Percentiles rank a stretch among this genome's conserved stretches.
Evolutionary conservation across 2,797 vertebrate genomes (phyloP).

Genomic region (Coccyzus lansbergi): DNA sequence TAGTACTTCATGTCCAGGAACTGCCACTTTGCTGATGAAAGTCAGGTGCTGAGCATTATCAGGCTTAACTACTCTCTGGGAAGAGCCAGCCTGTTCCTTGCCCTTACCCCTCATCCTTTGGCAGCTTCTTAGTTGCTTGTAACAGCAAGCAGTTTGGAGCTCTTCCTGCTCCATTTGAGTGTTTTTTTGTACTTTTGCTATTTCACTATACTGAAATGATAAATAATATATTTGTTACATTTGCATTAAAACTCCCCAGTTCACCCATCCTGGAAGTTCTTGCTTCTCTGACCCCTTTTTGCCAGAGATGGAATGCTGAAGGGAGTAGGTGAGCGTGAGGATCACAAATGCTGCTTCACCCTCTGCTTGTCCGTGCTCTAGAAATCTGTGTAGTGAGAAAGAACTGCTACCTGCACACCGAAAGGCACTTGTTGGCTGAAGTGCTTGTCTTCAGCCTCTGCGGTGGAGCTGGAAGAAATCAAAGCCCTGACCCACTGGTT

Average conservation of each 20-base stretch:
- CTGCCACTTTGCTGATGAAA: neutral
- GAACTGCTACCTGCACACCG: neutral
- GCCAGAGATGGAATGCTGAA: neutral
- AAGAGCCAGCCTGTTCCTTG: neutral
- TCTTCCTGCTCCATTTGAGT: neutral
- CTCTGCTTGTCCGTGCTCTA: accelerated
- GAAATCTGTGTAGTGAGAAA: accelerated
- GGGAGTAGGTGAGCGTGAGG: neutral
- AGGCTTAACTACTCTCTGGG: neutral
- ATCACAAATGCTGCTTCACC: neutral
- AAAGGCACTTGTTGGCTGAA: neutral
- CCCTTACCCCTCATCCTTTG: neutral
- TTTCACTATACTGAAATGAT: neutral
- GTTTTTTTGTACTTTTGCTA: neutral
- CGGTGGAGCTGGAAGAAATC: neutral
- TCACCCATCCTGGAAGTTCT: neutral
- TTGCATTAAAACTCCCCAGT: neutral
- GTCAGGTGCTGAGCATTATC: neutral
- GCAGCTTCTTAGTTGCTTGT: neutral
- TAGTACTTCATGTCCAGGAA: neutral
- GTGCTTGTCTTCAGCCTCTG: neutral
- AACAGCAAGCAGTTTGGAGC: neutral
- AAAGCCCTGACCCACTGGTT: neutral
- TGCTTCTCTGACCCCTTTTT: neutral
- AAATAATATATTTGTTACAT: neutral